Evolutionary conservation across 2,888 invertebrate genomes (phyloP), one percentile per base, ranked within the genome.

Genomic region (Loripinus fragilis): DNA sequence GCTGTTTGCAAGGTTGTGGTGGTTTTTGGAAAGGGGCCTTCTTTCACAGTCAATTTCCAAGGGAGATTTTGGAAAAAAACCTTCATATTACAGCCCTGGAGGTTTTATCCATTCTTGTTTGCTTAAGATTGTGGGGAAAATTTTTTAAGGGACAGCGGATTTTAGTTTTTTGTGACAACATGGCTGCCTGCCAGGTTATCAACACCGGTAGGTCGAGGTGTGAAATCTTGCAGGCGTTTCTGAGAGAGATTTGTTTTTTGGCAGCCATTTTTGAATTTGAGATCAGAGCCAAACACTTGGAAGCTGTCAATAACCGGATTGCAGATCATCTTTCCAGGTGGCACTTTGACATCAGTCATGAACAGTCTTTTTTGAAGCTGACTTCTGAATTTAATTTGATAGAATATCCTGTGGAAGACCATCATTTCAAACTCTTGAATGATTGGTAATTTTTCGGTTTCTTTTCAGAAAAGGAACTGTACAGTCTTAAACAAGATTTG

Each of bases 1-100:
- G 50, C 7, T 74, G 73, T 52, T 38, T 41, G 2, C 15, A 8
- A 33, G 66, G 52, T 20, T 74, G 67, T 74, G 67, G 73, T n/a
- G 52, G 50, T 20, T 65, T 35, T 45, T 52, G 30, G 15, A 23
- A 28, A 2, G 35, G 67, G 20, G 3, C 17, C 5, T 38, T 33
- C 28, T 65, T 38, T 38, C 65, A 65, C 28, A 38, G n/a, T 15
- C 20, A 20, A 12, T 38, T 65, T 67, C 45, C 73, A 66, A 35
- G 12, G 5, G 17, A 50, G 35, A 35, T 52, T 67, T 25, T 23
- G 17, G 12, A n/a, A 35, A 20, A 20, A 23, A 17, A 38, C 17
- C 5, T 67, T 35, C 50, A 48, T 35, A 74, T 74, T 38, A 35
- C 35, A 25, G 8, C 17, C 20, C 48, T 66, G 3, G 67, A 74